Evolutionary conservation across 2,113 vertebrate genomes (phyloP).

Genomic region (Rhinogobius similis): DNA sequence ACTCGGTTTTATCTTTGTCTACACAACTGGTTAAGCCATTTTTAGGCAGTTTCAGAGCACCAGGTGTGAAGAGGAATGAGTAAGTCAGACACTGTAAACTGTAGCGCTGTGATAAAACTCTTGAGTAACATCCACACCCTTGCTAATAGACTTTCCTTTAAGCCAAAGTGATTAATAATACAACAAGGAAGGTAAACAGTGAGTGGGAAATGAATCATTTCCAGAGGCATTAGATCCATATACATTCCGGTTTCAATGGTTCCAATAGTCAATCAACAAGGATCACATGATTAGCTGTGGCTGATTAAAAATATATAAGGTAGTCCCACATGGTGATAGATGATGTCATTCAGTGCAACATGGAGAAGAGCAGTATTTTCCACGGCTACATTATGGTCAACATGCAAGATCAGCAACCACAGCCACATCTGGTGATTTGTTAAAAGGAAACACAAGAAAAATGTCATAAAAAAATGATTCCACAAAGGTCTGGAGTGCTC

Average conservation of each 20-base stretch:
- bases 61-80: conserved; percentile 25
- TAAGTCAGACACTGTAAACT: conserved; percentile 49
- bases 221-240: conserved; percentile 16
- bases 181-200: conserved; percentile 44
- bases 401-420: conserved; percentile 69
- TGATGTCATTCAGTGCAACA: conserved; percentile 53
- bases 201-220: conserved; percentile 40
- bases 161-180: conserved; percentile 47
- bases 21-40: conserved; percentile 8
- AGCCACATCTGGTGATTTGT: conserved; percentile 65
- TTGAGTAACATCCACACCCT: conserved; percentile 61
- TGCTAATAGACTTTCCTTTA: conserved; percentile 33
- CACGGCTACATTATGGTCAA: conserved; percentile 58
- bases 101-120: conserved; percentile 44
- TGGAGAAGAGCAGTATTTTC: conserved; percentile 56
- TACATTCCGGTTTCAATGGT: conserved; percentile 5
- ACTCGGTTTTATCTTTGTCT: conserved; percentile 19
- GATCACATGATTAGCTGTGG: conserved; percentile 24
- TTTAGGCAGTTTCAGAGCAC: no score
- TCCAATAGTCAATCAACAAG: conserved; percentile 15
- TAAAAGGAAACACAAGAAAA: not conserved
- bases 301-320: conserved; percentile 18
- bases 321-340: conserved; percentile 30
- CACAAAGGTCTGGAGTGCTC: not conserved
- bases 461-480: not conserved